Percentiles rank a stretch among this genome's conserved stretches.
Conservation (phyloP, 53 echinoderm and acorn worm genomes). For the Luidia sarsii region DNA sequence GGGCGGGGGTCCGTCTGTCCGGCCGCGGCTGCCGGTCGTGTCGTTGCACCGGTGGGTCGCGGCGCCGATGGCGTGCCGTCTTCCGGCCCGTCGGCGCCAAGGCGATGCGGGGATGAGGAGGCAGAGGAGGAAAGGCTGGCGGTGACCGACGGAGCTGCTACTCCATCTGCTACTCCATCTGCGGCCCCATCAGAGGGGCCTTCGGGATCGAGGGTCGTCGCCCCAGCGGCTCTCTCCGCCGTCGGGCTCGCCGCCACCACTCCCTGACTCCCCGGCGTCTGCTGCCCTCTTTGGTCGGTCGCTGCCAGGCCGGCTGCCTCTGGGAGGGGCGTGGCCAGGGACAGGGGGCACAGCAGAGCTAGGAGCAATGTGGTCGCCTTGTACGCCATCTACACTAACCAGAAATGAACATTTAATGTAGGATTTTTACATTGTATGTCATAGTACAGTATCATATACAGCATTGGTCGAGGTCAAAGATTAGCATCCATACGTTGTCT, state of each 20-base stretch:
- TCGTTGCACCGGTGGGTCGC: neutral
- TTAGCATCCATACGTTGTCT: no score
- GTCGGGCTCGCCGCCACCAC: neutral
- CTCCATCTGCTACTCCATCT: no score
- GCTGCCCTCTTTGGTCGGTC: neutral
- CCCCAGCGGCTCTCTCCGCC: neutral
- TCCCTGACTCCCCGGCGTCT: neutral
- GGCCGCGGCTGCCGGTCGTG: neutral
- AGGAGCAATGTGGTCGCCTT: conserved; percentile 5
- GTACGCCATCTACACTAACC: no score
- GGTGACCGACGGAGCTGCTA: neutral
- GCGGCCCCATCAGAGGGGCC: no score
- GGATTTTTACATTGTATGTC: no score
- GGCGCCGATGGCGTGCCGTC: neutral
- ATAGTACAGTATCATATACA: no score
- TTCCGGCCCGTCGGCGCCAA: no score
- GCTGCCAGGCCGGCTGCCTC: neutral
- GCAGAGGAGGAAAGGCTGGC: neutral
- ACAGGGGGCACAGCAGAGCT: neutral
- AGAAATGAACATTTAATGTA: no score
- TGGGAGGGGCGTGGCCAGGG: conserved; percentile 24
- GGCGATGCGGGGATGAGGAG: no score
- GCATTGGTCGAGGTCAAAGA: no score
- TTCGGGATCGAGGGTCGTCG: neutral
- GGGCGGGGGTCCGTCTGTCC: neutral